A percentile compares a stretch with the other conserved stretches of the same genome.
Conservation (phyloP, 2,797 vertebrate species). For the Pangasius krempfi region DNA sequence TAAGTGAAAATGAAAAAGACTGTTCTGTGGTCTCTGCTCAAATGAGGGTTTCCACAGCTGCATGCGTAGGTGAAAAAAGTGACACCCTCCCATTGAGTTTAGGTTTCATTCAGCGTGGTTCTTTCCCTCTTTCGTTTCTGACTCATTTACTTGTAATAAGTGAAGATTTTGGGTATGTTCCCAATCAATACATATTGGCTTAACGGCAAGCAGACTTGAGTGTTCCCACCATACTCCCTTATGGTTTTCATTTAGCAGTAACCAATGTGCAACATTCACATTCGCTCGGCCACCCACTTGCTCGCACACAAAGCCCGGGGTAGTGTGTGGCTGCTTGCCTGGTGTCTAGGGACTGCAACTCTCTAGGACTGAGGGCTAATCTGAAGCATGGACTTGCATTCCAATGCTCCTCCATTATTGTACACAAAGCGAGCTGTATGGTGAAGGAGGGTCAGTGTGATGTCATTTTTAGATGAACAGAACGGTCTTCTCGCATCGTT, state of each 20-base stretch:
- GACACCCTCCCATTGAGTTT: background rate
- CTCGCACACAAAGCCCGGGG: slow-evolving; percentile 21
- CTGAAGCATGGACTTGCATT: slow-evolving; percentile 45
- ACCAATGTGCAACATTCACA: background rate
- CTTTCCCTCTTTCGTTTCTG: background rate
- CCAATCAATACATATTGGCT: background rate
- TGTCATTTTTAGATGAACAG: slow-evolving; percentile 3
- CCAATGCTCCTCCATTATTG: slow-evolving; percentile 40
- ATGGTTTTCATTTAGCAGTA: slow-evolving; percentile 2
- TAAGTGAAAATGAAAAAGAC: background rate
- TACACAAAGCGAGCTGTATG: slow-evolving; percentile 31
- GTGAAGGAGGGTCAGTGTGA: slow-evolving; percentile 4
- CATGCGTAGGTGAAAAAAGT: background rate
- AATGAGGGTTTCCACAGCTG: slow-evolving; percentile 18
- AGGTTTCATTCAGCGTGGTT: background rate
- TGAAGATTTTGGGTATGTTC: background rate
- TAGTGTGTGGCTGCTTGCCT: slow-evolving; percentile 27
- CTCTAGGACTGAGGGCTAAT: slow-evolving; percentile 40
- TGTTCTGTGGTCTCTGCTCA: background rate
- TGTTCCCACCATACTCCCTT: slow-evolving; percentile 28
- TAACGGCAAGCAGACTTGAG: background rate
- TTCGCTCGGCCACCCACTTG: slow-evolving; percentile 8
- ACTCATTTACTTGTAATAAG: background rate
- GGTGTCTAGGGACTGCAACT: slow-evolving; percentile 46
- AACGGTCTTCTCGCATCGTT: background rate